These are phyloP conservation scores for Rutpela maculata DNA, from an alignment of 2,888 invertebrate genomes.

Conservation along the genomic window DNA sequence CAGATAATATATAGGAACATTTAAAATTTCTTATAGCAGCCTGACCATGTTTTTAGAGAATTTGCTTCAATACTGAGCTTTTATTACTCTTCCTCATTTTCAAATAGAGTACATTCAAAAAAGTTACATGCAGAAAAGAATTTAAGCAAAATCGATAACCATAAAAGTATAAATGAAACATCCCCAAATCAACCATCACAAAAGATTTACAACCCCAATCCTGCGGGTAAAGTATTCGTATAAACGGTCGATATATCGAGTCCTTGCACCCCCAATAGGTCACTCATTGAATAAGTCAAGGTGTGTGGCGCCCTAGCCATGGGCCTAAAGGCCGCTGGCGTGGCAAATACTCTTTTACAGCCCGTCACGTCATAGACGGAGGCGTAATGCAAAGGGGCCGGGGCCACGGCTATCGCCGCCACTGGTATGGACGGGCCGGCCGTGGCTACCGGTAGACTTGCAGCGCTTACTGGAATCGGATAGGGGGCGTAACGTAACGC, in stretches of 20 bases:
- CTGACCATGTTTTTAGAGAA: too few species aligned
- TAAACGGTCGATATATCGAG: conserved; percentile 83
- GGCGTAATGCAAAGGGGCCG: conserved; percentile 71
- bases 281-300: conserved; percentile 82
- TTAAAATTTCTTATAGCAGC: too few species aligned
- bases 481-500: conserved; percentile 81
- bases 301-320: conserved; percentile 77
- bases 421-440: conserved; percentile 66
- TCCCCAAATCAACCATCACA: conserved; percentile 11
- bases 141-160: background rate
- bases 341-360: conserved; percentile 77
- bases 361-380: conserved; percentile 76
- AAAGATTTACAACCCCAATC: conserved; percentile 81
- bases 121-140: too few species aligned
- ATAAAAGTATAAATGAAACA: background rate
- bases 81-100: too few species aligned
- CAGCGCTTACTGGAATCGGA: conserved; percentile 72
- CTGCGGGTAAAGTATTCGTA: conserved; percentile 81
- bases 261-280: conserved; percentile 83
- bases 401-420: conserved; percentile 70
- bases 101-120: too few species aligned
- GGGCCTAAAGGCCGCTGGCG: conserved; percentile 72
- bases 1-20: too few species aligned
- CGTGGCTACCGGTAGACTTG: conserved; percentile 61
- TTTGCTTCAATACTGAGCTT: too few species aligned